phyloP scores from a whole-genome alignment of 2,888 invertebrate genomes.

The Halocaridina rubra region DNA sequence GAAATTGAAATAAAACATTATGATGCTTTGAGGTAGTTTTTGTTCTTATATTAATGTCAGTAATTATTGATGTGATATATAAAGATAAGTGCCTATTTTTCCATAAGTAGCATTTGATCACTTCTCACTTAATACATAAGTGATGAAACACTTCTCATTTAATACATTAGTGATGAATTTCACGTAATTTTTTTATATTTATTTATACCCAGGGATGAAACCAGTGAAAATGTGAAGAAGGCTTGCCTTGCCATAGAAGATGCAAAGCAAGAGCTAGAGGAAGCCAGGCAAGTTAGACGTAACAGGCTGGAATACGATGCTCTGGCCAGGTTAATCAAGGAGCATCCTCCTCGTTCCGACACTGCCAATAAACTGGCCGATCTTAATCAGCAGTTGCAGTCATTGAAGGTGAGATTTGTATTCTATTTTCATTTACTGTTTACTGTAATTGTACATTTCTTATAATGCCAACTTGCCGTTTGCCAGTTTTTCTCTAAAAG shows the following conservation, averaged over 20 bases:
- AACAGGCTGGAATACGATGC: slow-evolving; percentile 94
- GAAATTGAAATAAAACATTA: slow-evolving; percentile 56
- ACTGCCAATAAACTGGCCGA: slow-evolving; percentile 60
- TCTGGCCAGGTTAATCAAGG: slow-evolving; percentile 78
- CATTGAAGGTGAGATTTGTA: slow-evolving; percentile 54
- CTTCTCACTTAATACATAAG: too few relatives aligned
- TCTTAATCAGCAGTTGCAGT: slow-evolving; percentile 55
- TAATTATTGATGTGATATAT: too few relatives aligned
- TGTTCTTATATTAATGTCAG: neutral
- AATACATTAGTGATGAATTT: too few relatives aligned
- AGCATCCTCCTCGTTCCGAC: slow-evolving; percentile 61
- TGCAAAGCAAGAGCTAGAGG: slow-evolving; percentile 81
- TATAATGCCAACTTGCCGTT: too few relatives aligned
- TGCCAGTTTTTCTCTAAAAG: too few relatives aligned
- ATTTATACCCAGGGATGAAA: slow-evolving; percentile 71
- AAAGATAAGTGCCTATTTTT: too few relatives aligned
- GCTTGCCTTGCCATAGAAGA: slow-evolving; percentile 85
- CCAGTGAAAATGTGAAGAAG: slow-evolving; percentile 82
- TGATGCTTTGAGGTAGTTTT: slow-evolving; percentile 47
- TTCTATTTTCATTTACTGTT: too few relatives aligned
- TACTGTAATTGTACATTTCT: too few relatives aligned
- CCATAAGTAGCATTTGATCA: too few relatives aligned
- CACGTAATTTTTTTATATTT: slow-evolving; percentile 6
- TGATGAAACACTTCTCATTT: too few relatives aligned
- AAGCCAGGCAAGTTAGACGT: slow-evolving; percentile 87